phyloP scores from a whole-genome alignment of 2,113 vertebrate species.

The Eira barbara region DNA sequence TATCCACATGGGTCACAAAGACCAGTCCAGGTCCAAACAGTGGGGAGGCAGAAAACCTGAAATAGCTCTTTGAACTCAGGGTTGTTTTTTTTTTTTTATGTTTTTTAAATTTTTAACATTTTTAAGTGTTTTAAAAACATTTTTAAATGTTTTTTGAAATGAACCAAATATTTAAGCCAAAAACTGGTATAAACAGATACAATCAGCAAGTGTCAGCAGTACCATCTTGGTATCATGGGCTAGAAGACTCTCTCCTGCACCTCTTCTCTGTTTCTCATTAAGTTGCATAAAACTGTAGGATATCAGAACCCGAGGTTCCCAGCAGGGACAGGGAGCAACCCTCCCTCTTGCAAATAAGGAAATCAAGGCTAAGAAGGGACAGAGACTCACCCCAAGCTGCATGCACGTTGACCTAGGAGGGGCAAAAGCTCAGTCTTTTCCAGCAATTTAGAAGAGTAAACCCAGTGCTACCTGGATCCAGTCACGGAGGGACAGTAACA shows the following conservation, averaged over 20 bases:
- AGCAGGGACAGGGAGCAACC: too few species aligned
- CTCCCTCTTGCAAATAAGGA: background rate
- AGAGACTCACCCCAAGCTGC: background rate
- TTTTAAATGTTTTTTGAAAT: background rate
- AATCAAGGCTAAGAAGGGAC: background rate
- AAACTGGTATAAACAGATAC: background rate
- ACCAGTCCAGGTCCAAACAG: background rate
- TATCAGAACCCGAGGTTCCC: background rate
- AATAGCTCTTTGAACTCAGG: background rate
- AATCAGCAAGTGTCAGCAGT: background rate
- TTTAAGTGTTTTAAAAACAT: too few species aligned
- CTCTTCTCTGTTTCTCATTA: background rate
- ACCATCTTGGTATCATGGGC: rapidly evolving
- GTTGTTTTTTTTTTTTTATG: background rate
- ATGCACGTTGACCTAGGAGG: rapidly evolving
- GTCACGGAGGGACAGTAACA: rapidly evolving
- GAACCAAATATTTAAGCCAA: background rate
- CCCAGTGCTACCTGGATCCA: background rate
- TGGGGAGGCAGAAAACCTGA: background rate
- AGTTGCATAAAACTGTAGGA: background rate
- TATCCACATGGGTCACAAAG: background rate
- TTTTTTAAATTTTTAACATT: too few species aligned
- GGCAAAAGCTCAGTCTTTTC: background rate
- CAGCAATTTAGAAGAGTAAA: background rate
- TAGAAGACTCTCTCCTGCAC: background rate